Conservation (phyloP, 2,113 vertebrate species). For the Pteruthius melanotis region DNA sequence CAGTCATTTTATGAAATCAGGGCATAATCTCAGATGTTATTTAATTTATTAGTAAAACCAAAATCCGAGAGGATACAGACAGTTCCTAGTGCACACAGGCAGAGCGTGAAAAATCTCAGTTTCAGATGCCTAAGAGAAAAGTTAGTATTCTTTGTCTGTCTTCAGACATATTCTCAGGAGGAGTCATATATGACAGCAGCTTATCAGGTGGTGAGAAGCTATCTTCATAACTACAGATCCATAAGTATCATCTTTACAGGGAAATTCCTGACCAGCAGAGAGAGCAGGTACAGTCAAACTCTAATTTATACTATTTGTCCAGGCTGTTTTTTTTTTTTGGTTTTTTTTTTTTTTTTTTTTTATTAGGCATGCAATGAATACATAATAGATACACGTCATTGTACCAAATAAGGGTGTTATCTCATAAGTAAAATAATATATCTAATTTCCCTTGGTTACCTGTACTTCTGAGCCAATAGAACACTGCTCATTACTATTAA, state of each 20-base stretch:
- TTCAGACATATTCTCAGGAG: neutral
- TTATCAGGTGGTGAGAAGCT: neutral
- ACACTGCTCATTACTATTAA: neutral
- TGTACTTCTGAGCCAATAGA: neutral
- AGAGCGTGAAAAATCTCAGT: neutral
- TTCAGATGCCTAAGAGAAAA: neutral
- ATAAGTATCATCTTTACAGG: neutral
- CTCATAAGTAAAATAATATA: neutral
- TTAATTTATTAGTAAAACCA: neutral
- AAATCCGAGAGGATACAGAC: neutral
- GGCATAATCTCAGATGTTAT: neutral
- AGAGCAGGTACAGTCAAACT: neutral
- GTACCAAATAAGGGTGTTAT: neutral
- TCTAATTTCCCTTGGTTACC: conserved; percentile 1
- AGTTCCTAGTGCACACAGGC: neutral
- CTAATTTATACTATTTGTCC: neutral
- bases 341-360: too few species aligned
- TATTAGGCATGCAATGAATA: neutral
- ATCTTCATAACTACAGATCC: neutral
- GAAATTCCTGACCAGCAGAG: neutral
- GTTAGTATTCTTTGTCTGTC: neutral
- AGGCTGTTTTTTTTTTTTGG: neutral
- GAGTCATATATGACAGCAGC: neutral
- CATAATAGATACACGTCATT: neutral
- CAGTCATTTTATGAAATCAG: rapidly evolving